A percentile compares a stretch with the other conserved stretches of the same genome.
Evolutionary conservation across 2,797 vertebrate genomes (phyloP).

Genomic region (Tarsius wallacei): DNA sequence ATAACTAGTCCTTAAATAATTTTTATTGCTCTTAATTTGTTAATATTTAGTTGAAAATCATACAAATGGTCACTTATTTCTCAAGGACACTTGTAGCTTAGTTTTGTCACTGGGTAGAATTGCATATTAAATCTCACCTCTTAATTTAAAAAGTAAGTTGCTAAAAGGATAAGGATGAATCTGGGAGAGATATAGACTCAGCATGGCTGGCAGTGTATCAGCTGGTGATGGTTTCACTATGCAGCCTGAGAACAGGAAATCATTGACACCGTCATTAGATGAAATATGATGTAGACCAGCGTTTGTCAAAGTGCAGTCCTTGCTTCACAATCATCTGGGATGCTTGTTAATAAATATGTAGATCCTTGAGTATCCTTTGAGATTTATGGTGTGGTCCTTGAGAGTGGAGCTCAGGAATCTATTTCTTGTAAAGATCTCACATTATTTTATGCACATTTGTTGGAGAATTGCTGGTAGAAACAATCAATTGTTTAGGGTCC

Average conservation of each 20-base stretch:
- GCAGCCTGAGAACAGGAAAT: background rate
- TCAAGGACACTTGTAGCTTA: background rate
- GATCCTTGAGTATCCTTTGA: background rate
- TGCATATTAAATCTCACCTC: background rate
- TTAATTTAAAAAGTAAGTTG: constrained; percentile 35
- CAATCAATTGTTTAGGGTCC: background rate
- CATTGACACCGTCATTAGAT: background rate
- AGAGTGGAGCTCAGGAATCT: background rate
- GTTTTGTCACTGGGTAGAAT: constrained; percentile 5
- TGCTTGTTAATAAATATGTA: background rate
- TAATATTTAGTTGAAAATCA: constrained; percentile 49
- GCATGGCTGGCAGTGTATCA: background rate
- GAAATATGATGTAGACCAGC: background rate
- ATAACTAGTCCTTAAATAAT: background rate
- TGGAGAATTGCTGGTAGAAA: constrained; percentile 43
- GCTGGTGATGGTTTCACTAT: background rate
- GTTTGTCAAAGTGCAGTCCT: background rate
- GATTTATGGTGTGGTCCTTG: background rate
- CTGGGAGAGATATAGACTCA: background rate
- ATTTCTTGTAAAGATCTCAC: background rate
- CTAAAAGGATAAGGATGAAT: constrained; percentile 19
- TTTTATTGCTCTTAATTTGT: background rate
- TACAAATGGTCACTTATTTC: background rate
- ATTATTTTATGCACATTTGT: background rate
- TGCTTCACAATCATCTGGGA: background rate